phyloP scores from a whole-genome alignment of 2,113 vertebrate species.

The Phocoena phocoena region DNA sequence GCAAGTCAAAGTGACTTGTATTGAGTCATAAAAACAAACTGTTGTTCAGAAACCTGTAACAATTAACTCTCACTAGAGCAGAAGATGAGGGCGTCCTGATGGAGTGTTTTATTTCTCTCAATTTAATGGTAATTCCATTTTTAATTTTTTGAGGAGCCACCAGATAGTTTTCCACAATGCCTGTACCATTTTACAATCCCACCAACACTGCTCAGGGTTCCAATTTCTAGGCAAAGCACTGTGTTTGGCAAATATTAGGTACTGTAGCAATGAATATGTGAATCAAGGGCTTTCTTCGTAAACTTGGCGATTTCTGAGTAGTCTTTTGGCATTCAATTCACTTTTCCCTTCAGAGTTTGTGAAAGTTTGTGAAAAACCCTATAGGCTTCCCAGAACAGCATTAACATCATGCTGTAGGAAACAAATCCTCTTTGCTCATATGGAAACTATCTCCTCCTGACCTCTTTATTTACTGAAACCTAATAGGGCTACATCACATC shows the following conservation, averaged over 20 bases:
- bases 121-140: background rate
- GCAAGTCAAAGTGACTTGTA: background rate
- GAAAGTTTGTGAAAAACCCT: background rate
- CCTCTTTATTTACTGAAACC: constrained; percentile 70
- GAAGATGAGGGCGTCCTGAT: background rate
- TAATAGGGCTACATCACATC: constrained; percentile 29
- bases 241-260: background rate
- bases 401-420: constrained; percentile 57
- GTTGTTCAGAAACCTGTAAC: background rate
- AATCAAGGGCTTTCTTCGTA: background rate
- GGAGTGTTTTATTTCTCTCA: background rate
- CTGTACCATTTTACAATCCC: background rate
- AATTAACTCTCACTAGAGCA: background rate
- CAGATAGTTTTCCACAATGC: background rate
- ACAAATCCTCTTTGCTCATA: constrained; percentile 64
- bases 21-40: background rate
- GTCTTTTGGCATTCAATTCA: background rate
- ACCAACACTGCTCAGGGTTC: background rate
- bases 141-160: background rate
- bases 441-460: constrained; percentile 76
- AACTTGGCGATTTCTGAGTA: background rate
- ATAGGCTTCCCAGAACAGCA: background rate
- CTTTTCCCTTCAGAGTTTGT: background rate
- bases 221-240: background rate
- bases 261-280: background rate